phyloP scores from a whole-genome alignment of 2,888 invertebrate genomes.

The Hemithea aestivaria region DNA sequence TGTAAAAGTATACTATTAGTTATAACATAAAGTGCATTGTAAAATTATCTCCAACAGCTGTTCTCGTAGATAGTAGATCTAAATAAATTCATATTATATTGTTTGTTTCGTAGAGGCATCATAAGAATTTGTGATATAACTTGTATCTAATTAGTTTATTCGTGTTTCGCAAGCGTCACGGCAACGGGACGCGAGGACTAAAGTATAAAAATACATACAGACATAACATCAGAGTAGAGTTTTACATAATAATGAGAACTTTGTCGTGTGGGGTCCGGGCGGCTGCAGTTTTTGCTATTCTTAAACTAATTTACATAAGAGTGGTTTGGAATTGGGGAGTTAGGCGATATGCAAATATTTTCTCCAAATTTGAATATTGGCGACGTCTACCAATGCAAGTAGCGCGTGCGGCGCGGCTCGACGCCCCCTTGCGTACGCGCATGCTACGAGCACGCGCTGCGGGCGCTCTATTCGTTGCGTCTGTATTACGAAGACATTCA shows the following conservation, averaged over 20 bases:
- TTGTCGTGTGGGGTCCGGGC: conserved; percentile 65
- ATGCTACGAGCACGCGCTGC: conserved; percentile 61
- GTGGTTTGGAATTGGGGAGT: conserved; percentile 65
- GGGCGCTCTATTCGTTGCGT: conserved; percentile 47
- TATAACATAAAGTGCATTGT: conserved; percentile 60
- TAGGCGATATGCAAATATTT: conserved; percentile 79
- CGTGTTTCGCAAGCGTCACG: conserved; percentile 51
- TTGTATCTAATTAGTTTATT: conserved; percentile 69
- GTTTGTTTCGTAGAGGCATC: conserved; percentile 76
- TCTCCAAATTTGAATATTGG: conserved; percentile 61
- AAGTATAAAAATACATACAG: conserved; percentile 72
- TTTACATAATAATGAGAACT: conserved; percentile 64
- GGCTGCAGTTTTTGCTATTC: conserved; percentile 69
- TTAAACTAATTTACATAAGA: conserved; percentile 68
- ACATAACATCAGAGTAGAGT: conserved; percentile 65
- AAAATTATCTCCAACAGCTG: conserved; percentile 60
- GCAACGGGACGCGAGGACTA: conserved; percentile 38
- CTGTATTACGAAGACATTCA: conserved; percentile 60
- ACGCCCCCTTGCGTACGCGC: conserved; percentile 32
- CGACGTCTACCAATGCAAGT: conserved; percentile 39
- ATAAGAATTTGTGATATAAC: conserved; percentile 78
- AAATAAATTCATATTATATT: conserved; percentile 62
- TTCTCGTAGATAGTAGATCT: conserved; percentile 61
- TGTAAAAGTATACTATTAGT: conserved; percentile 75
- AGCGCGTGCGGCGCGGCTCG: conserved; percentile 37